Evolutionary conservation across 2,113 vertebrate species (phyloP).

Genomic region (Lethenteron camtschaticum): DNA sequence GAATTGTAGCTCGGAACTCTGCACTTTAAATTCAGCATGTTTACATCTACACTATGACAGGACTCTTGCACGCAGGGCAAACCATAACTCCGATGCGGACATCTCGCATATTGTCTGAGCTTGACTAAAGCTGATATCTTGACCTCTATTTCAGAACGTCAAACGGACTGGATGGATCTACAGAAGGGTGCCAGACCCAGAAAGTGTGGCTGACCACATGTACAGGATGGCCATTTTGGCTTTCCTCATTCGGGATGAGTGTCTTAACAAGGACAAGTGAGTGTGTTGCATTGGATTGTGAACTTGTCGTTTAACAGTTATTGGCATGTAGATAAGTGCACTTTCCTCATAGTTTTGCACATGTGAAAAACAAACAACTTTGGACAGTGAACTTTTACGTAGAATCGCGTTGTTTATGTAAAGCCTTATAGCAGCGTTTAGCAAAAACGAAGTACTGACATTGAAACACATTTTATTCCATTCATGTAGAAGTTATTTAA

Average conservation of each 20-base stretch:
- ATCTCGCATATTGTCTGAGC: too few species aligned
- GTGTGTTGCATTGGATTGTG: too few species aligned
- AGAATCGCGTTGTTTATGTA: not conserved
- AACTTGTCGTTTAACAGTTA: conserved; percentile 2
- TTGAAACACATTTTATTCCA: not conserved
- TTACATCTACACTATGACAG: too few species aligned
- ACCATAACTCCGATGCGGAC: too few species aligned
- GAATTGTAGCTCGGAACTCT: too few species aligned
- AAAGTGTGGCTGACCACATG: conserved; percentile 93
- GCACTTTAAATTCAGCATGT: too few species aligned
- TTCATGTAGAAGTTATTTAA: too few species aligned
- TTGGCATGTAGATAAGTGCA: not conserved
- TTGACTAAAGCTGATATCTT: rapidly evolving
- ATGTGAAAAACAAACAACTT: not conserved
- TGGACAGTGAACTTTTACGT: not conserved
- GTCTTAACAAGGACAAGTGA: conserved; percentile 59
- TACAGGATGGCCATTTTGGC: conserved; percentile 95
- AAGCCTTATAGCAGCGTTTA: not conserved
- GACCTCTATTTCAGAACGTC: conserved; percentile 29
- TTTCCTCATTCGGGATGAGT: conserved; percentile 46
- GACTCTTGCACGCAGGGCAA: too few species aligned
- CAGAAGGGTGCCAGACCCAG: conserved; percentile 45
- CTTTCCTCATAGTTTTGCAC: not conserved
- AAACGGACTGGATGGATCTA: conserved; percentile 87
- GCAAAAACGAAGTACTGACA: not conserved